Base-by-base conservation (phyloP, 2,888 invertebrate species). In the Leucania comma region DNA sequence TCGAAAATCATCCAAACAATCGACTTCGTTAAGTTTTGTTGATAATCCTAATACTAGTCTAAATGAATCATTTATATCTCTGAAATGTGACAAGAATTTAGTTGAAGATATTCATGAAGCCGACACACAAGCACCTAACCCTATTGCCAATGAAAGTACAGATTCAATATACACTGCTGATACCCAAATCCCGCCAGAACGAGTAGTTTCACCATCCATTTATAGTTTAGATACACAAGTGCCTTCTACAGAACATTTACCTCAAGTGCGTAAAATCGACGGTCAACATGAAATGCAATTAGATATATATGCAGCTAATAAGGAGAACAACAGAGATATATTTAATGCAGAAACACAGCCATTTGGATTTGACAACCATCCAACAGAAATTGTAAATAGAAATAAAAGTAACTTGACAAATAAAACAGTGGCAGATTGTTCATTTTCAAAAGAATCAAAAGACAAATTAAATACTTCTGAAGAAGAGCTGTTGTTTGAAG, bases 401-500 rank as follows among this genome's bases (percentile, higher is more conserved):
- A 72, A 75, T 72, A 78, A 72, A 65, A 75, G 54, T 60, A 78
- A 64, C 64, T 62, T 65, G 71, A 73, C 67, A 48, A 75, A 73
- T 35, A 89, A 83, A 73, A 64, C 56, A 35, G 29, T 67, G 2
- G 57, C 42, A 22, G 48, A 64, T 26, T 20, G 56, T 57, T 70
- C 57, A 3, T 6, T 54, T 29, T 66, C 58, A 38, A n/a, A 58
- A 60, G 54, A 32, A 50, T 32, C 64, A 32, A 75, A 75, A 63
- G 64, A 63, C 1, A 73, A 63, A 56, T 10, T 81, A 4, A 86
- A 89, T 82, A 83, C 76, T 72, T 94, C 94, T 20, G 89, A 93
- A 79, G 94, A 94, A 70, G 88, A 89, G 68, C 88, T 95, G 70
- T 51, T 91, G 14, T 94, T 94, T 88, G 91, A 93, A 53, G 94